A percentile compares a stretch with the other conserved stretches of the same genome.
These are phyloP conservation scores for Crax fasciolata DNA, from an alignment of 2,797 vertebrate species.

Conservation along the genomic window DNA sequence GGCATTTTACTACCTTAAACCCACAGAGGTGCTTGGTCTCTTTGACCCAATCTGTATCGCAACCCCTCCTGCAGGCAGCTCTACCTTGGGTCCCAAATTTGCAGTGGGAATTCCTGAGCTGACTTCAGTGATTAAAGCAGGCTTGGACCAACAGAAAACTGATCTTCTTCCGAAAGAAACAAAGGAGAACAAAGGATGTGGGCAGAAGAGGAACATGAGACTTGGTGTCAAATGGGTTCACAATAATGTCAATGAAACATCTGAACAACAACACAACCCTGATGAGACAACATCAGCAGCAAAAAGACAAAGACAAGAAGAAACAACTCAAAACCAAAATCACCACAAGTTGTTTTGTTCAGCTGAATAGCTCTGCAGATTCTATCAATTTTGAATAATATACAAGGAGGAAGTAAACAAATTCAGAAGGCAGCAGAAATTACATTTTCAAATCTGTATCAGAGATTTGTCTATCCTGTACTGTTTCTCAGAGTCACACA, in stretches of 20 bases:
- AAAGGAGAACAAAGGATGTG: background rate
- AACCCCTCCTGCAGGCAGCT: accelerated
- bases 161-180: background rate
- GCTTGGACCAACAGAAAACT: background rate
- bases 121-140: background rate
- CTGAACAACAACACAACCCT: background rate
- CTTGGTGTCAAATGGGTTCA: constrained; percentile 53
- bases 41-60: background rate
- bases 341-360: constrained; percentile 44
- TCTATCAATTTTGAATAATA: constrained; percentile 7
- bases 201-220: background rate
- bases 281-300: constrained; percentile 21
- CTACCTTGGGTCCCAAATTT: background rate
- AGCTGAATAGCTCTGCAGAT: constrained; percentile 9
- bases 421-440: background rate
- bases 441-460: background rate
- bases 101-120: background rate
- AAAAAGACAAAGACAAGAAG: constrained; percentile 34
- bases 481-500: background rate
- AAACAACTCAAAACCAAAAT: constrained; percentile 31
- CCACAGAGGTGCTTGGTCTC: background rate
- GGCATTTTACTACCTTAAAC: background rate
- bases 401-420: background rate
- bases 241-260: background rate
- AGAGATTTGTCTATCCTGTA: background rate